Percentiles rank a stretch among this genome's conserved stretches.
phyloP scores from a whole-genome alignment of 2,888 invertebrate genomes.

The Sceliomorpha sp. region DNA sequence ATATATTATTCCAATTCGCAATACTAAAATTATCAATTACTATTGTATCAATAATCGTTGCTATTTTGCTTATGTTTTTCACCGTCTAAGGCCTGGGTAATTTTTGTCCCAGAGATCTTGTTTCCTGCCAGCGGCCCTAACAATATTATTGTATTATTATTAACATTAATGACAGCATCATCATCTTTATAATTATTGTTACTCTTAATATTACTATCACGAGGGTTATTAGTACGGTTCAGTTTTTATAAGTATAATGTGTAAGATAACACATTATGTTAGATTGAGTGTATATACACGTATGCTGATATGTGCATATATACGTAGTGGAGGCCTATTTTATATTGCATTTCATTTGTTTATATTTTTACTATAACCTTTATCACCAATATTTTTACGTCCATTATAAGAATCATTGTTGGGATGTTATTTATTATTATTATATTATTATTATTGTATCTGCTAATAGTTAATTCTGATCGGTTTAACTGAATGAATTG shows the following conservation, averaged over 20 bases:
- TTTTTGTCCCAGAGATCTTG: too few species aligned
- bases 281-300: constrained; percentile 76
- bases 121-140: too few species aligned
- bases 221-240: constrained; percentile 66
- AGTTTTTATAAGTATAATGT: constrained; percentile 71
- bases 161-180: constrained; percentile 53
- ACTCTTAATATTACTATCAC: constrained; percentile 46
- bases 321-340: constrained; percentile 74
- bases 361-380: constrained; percentile 59
- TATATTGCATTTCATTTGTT: constrained; percentile 71
- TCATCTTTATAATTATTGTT: constrained; percentile 45
- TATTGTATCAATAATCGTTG: too few species aligned
- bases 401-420: constrained; percentile 66
- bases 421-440: constrained; percentile 75
- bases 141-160: constrained; percentile 36
- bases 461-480: constrained; percentile 61
- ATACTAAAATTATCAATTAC: constrained; percentile 32
- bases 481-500: constrained; percentile 36
- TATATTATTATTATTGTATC: constrained; percentile 69
- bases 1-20: constrained; percentile 19
- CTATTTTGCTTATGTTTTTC: too few species aligned
- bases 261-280: constrained; percentile 75
- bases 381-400: constrained; percentile 55
- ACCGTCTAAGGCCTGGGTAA: too few species aligned
- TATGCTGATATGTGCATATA: constrained; percentile 67